Evolutionary conservation across 2,797 vertebrate genomes (phyloP), one percentile per base, ranked within the genome.

Genomic region (Macrochelys suwanniensis): DNA sequence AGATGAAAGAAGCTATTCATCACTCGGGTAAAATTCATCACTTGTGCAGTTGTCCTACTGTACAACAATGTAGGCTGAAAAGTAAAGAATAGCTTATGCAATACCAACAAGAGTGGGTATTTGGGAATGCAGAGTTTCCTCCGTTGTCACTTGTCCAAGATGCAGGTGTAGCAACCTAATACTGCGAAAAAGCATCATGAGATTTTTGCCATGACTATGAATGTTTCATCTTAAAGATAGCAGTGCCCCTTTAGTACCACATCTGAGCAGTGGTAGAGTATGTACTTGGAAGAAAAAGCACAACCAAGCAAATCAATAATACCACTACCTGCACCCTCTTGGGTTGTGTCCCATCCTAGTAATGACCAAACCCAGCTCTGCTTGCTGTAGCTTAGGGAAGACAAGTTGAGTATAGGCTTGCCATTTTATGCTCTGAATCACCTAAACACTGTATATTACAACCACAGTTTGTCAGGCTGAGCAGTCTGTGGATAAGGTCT

Each of bases 341-440:
- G 16, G 47, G 47, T 12, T 49, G 33, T 53, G n/a, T 8, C 31
- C 23, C 15, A 3, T 1, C n/a, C 49, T 4, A 1, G 80, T 79
- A 33, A 10, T 25, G 6, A 21, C 10, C 1, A 0, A 4, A 9
- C 37, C 21, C 11, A 0, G 0, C 25, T 37, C 23, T 2, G 50
- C 33, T 17, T 26, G 37, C 9, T 37, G 42, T 26, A 3, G 57
- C 11, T n/a, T 37, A 9, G 51, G 1, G 47, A 51, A 42, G 76
- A 19, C 85, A 50, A 77, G 50, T 82, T 13, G 50, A 89, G 68
- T 57, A n/a, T 65, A 11, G 11, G 61, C 78, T 82, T 47, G 54
- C 76, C 42, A 61, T 11, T 68, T 8, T 2, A 2, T 50, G 79
- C 45, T 53, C 25, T 61, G 50, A 51, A 80, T 85, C 15, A 42